Percentiles rank a stretch among this genome's conserved stretches.
These are phyloP conservation scores for Corbicula japonica DNA, from an alignment of 2,888 invertebrate species.

Conservation along the genomic window DNA sequence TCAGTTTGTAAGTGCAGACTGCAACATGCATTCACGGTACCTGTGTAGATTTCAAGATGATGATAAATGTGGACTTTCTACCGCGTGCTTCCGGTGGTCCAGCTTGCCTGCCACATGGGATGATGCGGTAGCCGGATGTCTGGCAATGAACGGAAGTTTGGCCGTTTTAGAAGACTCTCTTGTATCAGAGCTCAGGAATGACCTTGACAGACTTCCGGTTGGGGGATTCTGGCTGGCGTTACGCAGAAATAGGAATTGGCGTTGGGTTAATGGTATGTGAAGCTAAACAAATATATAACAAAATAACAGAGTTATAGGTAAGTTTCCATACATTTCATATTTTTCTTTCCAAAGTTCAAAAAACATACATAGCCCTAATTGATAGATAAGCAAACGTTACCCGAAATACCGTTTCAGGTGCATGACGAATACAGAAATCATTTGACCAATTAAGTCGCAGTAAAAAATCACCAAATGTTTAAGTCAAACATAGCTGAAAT, in stretches of 20 bases:
- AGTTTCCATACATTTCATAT: too few species aligned
- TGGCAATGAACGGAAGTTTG: conserved; percentile 10
- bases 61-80: conserved; percentile 43
- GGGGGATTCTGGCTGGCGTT: conserved; percentile 55
- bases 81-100: conserved; percentile 47
- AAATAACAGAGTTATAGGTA: neutral
- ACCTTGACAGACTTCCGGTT: conserved; percentile 32
- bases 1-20: conserved; percentile 39
- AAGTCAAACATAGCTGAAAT: too few species aligned
- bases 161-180: conserved; percentile 26
- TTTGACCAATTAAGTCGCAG: too few species aligned
- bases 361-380: too few species aligned
- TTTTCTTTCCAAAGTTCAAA: too few species aligned
- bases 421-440: too few species aligned
- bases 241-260: conserved; percentile 38
- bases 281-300: neutral
- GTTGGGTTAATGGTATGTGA: conserved; percentile 48
- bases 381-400: too few species aligned
- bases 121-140: conserved; percentile 30
- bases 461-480: too few species aligned
- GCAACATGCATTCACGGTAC: conserved; percentile 52
- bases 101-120: conserved; percentile 49
- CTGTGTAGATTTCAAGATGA: conserved; percentile 46
- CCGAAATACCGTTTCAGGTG: too few species aligned
- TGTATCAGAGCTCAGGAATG: conserved; percentile 1